Base-by-base conservation (phyloP, 1,140 invertebrate genomes). In the Pachypeltis micranthus region DNA sequence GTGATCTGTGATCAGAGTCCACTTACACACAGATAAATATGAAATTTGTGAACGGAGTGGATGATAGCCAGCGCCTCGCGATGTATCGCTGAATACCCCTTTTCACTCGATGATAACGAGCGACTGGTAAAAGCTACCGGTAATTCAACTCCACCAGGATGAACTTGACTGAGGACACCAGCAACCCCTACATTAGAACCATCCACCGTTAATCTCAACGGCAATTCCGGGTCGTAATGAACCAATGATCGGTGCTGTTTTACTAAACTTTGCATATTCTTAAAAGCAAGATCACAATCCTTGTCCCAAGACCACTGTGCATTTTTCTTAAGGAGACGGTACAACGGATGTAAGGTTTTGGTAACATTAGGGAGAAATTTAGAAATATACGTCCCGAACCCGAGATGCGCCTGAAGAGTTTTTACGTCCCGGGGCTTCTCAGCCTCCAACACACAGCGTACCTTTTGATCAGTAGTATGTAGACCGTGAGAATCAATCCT, bases 1-100 rank as follows among this genome's bases (percentile, higher is more conserved):
- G 59, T 80, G 78, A 66, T 80, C 79, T 0, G 74, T 76, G 12
- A 69, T 55, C 2, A 77, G 51, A 0, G 67, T 63, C 66, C 75
- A 77, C 31, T 67, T 58, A 0, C 72, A 24, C 71, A 1, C 78
- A 59, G 14, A 63, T 74, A 80, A 59, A 66, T 59, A 29, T 65
- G 66, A 47, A 68, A 68, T 28, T 68, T 62, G 16, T 64, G 59
- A 14, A 66, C 61, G 14, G 24, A 59, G 56, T 63, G 63, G 7
- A 68, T 63, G 14, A 68, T 62, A n/a, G 67, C 58, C 12, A 80
- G 62, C 21, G 70, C 72, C 68, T 81, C 78, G 62, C 74, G 75
- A 24, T 81, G 74, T 24, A 77, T 73, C 2, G 56, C 12, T 23
- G 56, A 58, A 58, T 58, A 58, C 19, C 19, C 12, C 19, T 58